A percentile compares a stretch with the other conserved stretches of the same genome.
These are phyloP conservation scores for Drosophila prosaltans DNA, from an alignment of 1,140 invertebrate species.

Conservation along the genomic window DNA sequence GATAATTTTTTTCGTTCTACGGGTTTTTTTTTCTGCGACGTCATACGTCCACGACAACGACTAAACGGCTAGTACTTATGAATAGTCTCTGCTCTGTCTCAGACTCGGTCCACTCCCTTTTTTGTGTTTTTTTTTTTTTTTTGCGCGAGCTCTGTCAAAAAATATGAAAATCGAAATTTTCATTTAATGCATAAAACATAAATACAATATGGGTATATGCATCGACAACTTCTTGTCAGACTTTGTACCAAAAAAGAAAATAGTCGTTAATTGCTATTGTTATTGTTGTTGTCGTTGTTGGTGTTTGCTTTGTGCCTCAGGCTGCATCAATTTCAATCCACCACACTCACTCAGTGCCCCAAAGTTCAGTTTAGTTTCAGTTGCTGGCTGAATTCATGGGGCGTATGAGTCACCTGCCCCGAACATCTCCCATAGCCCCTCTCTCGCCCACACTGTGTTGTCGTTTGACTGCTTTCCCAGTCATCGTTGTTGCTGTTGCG, in stretches of 20 bases:
- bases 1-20: constrained; percentile 59
- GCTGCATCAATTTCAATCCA: constrained; percentile 31
- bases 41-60: constrained; percentile 71
- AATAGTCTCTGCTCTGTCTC: constrained; percentile 7
- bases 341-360: constrained; percentile 17
- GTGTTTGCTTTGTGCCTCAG: neutral
- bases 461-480: constrained; percentile 60
- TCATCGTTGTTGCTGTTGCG: constrained; percentile 35
- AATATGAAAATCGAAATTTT: constrained; percentile 31
- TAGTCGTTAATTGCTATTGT: constrained; percentile 44
- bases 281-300: constrained; percentile 3
- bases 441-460: constrained; percentile 52
- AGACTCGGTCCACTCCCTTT: constrained; percentile 52
- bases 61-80: constrained; percentile 27
- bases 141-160: constrained; percentile 43
- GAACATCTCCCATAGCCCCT: constrained; percentile 46
- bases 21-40: constrained; percentile 73
- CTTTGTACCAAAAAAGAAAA: constrained; percentile 33
- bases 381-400: constrained; percentile 42
- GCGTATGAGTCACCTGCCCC: constrained; percentile 74
- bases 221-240: constrained; percentile 32
- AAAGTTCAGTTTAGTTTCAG: constrained; percentile 38
- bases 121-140: constrained; percentile 32
- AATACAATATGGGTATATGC: constrained; percentile 13
- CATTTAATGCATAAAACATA: constrained; percentile 29